Base-by-base conservation (phyloP, 1,140 invertebrate genomes). In the Cotesia typhae region DNA sequence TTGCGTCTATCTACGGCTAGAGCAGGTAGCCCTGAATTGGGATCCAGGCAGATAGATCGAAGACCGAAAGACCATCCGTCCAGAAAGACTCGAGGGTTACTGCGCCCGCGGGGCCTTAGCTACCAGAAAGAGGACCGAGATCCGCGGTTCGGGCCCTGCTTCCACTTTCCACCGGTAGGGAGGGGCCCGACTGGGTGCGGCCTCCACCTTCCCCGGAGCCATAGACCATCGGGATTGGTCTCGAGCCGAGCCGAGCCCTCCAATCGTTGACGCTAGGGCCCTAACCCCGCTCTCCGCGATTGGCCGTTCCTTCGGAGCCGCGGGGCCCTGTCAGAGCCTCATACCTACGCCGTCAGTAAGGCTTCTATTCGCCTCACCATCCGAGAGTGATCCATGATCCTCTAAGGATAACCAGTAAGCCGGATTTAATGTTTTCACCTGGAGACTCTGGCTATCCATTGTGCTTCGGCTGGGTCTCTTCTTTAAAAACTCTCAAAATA, bases 51-150 rank as follows among this genome's bases (percentile, higher is more conserved):
- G 64, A 37, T 67, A 20, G 52, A 82, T 81, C 82, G 80, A 78
- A 76, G 78, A 78, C 73, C 77, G 80, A 75, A 78, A 67, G 74
- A 84, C 83, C 84, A 84, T 86, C 85, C 85, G 84, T 82, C 82
- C 80, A 84, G 82, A 84, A 86, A 81, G 82, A 86, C 85, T 86
- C 80, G 84, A 85, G 84, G 85, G 84, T 86, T 85, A 87, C 86
- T 87, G 85, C 78, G 86, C 86, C 86, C 84, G 85, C 83, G 79
- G 84, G 85, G 85, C 85, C 85, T 85, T 84, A 81, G 83, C 84
- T 85, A 86, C 85, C 82, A 85, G 83, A 83, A 82, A 85, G 80
- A 81, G 80, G 41, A 47, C 41, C 41, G 41, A 7, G 28, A 28
- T 28, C 28, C 28, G 28, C 28, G 28, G 28, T 28, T 28, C 28